Evolutionary conservation across 2,888 invertebrate species (phyloP), one percentile per base, ranked within the genome.

Genomic region (Physocephala rufipes): DNA sequence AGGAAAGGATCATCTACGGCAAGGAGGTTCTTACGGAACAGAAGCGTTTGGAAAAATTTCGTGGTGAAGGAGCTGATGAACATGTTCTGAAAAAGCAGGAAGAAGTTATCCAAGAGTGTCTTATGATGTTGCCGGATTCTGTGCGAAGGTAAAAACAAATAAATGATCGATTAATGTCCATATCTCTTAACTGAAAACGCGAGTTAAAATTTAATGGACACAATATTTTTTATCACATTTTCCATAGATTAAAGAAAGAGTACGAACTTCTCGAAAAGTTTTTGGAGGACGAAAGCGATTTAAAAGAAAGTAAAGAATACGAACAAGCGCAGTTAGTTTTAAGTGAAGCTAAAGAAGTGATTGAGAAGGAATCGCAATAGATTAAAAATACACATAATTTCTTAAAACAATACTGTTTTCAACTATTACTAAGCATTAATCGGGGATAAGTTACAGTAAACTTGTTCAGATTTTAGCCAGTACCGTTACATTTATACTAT

Each of bases 71-170:
- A 0, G 91, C 91, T 77, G 95, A 95, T 87, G 93, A 92, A 77
- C 91, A 94, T 82, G 90, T 92, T 58, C 89, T 95, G 71, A 89
- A 90, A 67, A 95, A 95, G 81, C 94, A 96, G 85, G 93, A 94
- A 81, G 96, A 96, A 87, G 95, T 96, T 0, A 87, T 96, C 53
- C 93, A 94, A 79, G 97, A 97, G 85, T 91, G 92, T 16, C 87
- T 93, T 79, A 94, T 95, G 93, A 96, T 97, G 95, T 90, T 97
- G 72, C 96, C 96, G 2, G 96, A 97, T 82, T 93, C 95, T 80
- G 91, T 93, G 80, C 89, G 94, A 78, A 90, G 95, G 86, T 86
- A 76, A 74, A 68, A 69, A 36, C 36, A 49, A 7, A n/a, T n/a
- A 49, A n/a, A 4, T 9, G 9, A 49, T 55, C 53, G 24, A 12